A percentile compares a stretch with the other conserved stretches of the same genome.
phyloP scores from a whole-genome alignment of 2,113 vertebrate genomes.

The Nesoenas mayeri region DNA sequence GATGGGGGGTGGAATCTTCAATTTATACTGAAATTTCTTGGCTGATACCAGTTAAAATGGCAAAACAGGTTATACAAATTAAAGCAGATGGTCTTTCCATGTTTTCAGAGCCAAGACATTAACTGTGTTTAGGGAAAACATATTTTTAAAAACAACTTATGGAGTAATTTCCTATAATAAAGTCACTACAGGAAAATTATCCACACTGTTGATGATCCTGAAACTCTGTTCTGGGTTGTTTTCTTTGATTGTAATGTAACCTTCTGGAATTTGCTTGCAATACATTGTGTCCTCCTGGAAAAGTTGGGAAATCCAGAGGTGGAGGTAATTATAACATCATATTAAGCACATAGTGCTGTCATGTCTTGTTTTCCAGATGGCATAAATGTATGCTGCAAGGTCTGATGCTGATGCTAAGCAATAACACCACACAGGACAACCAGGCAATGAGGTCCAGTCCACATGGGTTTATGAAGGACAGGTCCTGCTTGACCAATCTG shows the following conservation, averaged over 20 bases:
- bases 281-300: not conserved
- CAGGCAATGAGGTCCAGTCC: too few species aligned
- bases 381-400: not conserved
- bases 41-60: not conserved
- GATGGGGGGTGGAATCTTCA: not conserved
- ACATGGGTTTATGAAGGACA: too few species aligned
- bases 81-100: not conserved
- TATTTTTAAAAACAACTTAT: not conserved
- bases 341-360: not conserved
- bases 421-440: not conserved
- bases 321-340: not conserved
- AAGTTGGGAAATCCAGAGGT: not conserved
- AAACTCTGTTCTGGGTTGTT: not conserved
- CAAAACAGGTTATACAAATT: not conserved
- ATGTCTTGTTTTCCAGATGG: not conserved
- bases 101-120: not conserved
- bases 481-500: too few species aligned
- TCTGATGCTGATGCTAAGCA: not conserved
- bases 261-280: not conserved
- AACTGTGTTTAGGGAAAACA: not conserved
- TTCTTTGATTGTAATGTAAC: not conserved
- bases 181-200: not conserved
- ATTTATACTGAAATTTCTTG: not conserved
- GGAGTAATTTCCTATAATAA: not conserved
- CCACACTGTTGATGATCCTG: not conserved